Conservation (phyloP, 2,113 vertebrate genomes). For the Reinhardtius hippoglossoides region DNA sequence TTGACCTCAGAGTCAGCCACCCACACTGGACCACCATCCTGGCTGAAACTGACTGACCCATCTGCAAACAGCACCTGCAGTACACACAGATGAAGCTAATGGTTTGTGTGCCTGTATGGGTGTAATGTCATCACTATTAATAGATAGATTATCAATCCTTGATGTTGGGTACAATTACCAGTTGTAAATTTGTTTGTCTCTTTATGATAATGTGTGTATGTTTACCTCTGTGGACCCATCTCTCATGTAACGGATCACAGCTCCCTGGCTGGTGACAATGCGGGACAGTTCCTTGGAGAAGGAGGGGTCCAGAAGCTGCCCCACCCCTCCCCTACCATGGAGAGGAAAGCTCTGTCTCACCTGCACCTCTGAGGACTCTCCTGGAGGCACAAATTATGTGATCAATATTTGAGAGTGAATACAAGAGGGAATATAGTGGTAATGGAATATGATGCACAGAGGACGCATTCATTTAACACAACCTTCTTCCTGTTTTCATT, state of each 20-base stretch:
- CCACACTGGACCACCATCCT: conserved; percentile 85
- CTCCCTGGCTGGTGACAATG: conserved; percentile 86
- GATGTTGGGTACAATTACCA: not conserved
- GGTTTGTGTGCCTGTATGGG: not conserved
- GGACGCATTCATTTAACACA: no score
- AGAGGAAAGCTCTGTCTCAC: conserved; percentile 88
- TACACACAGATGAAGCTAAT: not conserved
- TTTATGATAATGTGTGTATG: not conserved
- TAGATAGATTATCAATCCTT: not conserved
- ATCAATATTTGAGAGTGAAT: not conserved
- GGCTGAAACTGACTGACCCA: conserved; percentile 87
- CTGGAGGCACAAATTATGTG: not conserved
- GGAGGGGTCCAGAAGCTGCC: conserved; percentile 55
- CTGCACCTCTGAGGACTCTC: conserved; percentile 71
- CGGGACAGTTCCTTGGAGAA: conserved; percentile 85
- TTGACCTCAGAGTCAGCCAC: conserved; percentile 45
- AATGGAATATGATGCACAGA: not conserved
- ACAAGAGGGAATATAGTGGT: not conserved
- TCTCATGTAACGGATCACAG: conserved; percentile 88
- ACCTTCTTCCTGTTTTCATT: no score
- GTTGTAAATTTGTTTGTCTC: fast-evolving
- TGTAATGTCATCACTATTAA: not conserved
- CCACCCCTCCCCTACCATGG: conserved; percentile 39
- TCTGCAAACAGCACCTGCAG: conserved; percentile 91
- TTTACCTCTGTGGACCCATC: conserved; percentile 90